These are phyloP conservation scores for Apolygus lucorum DNA, from an alignment of 1,140 invertebrate species.

Conservation along the genomic window DNA sequence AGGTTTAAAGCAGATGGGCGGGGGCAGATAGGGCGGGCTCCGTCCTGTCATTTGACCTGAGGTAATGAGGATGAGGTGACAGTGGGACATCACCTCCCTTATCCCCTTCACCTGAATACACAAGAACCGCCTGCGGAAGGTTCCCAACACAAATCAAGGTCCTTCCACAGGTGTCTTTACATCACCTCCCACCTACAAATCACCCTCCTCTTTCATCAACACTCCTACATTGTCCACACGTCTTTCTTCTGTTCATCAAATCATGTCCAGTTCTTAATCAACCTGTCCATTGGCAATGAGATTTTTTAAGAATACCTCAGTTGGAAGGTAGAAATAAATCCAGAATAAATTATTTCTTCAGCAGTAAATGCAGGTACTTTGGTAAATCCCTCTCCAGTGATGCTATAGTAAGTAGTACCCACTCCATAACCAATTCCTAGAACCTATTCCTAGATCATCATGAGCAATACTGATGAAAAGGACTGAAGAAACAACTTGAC, in stretches of 20 bases:
- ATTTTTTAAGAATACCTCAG: no score
- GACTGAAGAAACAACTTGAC: no score
- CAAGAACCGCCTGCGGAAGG: background rate
- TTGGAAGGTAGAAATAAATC: no score
- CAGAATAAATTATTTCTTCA: no score
- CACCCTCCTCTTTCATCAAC: conserved; percentile 21
- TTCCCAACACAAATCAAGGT: conserved; percentile 24
- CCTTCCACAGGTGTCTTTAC: conserved; percentile 17
- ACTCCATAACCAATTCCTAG: no score
- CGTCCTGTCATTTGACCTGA: conserved; percentile 20
- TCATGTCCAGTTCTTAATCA: conserved; percentile 11
- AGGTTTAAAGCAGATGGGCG: background rate
- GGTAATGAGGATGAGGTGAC: conserved; percentile 24
- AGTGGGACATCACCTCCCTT: conserved; percentile 19
- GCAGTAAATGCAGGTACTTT: no score
- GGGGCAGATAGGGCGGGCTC: conserved; percentile 7
- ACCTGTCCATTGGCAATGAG: background rate
- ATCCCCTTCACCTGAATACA: background rate
- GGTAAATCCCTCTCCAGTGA: no score
- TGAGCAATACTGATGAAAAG: no score
- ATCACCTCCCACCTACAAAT: conserved; percentile 21
- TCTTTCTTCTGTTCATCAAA: conserved; percentile 2
- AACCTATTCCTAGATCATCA: no score
- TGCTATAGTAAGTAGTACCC: no score
- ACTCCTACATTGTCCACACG: conserved; percentile 19